Evolutionary conservation across 1,140 invertebrate genomes (phyloP), one percentile per base, ranked within the genome.

Genomic region (Drosophila repleta): DNA sequence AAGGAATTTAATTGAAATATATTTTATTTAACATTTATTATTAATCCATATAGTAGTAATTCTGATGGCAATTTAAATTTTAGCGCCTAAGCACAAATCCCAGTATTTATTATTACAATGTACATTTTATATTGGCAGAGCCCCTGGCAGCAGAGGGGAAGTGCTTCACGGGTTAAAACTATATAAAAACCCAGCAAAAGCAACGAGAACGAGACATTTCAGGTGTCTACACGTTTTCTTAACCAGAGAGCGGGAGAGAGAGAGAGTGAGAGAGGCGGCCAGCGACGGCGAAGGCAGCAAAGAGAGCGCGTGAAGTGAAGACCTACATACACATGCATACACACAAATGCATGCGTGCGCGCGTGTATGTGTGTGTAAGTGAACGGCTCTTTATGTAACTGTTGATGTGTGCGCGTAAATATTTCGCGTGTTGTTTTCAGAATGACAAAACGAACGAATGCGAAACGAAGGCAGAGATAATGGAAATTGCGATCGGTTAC

Each of bases 161-260:
- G 20, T 46, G 39, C 11, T 32, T 15, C 55, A 20, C 10, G 17
- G n/a, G 7, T 21, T 21, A 15, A 43, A 51, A 51, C 7, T 11
- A 18, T 17, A 51, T 15, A 29, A 29, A 49, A 32, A 62, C 21
- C n/a, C 37, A 29, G 18, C 17, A 43, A 70, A 74, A 66, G 60
- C 65, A 56, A 62, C 65, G 58, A 69, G 51, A 81, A 46, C 82
- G 78, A 29, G 75, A 70, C 58, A 37, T 43, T 65, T 79, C 58
- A 88, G 78, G 83, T 87, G 63, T 82, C 83, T 87, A 87, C 35
- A 56, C 61, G 35, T 48, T 52, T 67, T 52, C 52, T 60, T 29
- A 37, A 20, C 21, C 35, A 63, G 37, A 58, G 71, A 76, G 60
- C 60, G 41, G n/a, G 20, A 57, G 48, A 39, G 17, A 48, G 45